These are phyloP conservation scores for Anolis apletophallus DNA, from an alignment of 2,797 vertebrate species.

Conservation along the genomic window DNA sequence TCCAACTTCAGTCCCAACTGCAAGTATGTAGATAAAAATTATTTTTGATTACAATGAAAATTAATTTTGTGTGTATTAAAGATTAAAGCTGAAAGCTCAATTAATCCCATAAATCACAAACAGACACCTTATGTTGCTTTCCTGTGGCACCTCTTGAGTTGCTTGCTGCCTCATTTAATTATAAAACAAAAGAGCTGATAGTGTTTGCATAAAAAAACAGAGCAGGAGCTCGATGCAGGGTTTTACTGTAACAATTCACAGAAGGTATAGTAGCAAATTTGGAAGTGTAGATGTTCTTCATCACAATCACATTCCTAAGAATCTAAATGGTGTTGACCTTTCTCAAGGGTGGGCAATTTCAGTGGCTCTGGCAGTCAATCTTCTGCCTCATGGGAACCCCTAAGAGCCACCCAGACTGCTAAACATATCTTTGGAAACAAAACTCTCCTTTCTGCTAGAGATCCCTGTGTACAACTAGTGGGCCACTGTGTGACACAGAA, in stretches of 20 bases:
- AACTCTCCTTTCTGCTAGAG: no score
- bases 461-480: no score
- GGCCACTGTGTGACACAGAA: no score
- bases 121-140: background rate
- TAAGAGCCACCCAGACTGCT: background rate
- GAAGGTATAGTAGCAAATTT: background rate
- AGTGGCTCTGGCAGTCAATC: background rate
- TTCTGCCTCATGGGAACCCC: background rate
- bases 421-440: background rate
- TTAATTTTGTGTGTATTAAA: background rate
- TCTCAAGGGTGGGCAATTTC: background rate
- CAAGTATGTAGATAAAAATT: background rate
- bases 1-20: rapidly evolving
- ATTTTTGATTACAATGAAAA: background rate
- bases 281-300: background rate
- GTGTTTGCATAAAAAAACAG: background rate
- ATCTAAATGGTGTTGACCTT: background rate
- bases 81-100: background rate
- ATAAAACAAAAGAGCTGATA: background rate
- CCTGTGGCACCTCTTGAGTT: background rate
- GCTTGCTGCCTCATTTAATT: background rate
- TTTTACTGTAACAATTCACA: background rate
- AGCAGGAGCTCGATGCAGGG: background rate
- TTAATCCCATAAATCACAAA: background rate
- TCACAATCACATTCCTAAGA: background rate